Evolutionary conservation across 2,797 vertebrate species (phyloP), one percentile per base, ranked within the genome.

Genomic region (Pseudopleuronectes americanus): DNA sequence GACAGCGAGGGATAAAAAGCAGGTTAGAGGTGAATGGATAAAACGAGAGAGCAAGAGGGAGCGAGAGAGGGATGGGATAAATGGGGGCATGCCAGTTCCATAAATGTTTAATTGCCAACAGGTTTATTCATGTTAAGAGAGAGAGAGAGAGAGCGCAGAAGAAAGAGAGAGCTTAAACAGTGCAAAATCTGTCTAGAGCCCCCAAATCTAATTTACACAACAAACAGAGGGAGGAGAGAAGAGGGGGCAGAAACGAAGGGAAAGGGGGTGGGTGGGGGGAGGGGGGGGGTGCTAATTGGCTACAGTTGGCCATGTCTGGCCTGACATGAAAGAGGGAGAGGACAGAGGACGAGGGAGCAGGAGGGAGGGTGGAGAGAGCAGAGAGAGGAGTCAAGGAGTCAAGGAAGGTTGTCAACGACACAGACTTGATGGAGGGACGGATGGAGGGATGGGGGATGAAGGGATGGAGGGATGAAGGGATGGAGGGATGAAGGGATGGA

Each of bases 201-300:
- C 81, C 88, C 79, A 93, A 93, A 93, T 93, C 89, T 90, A 92
- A 94, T 95, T 94, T 94, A 93, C 91, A 93, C 92, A 93, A 92
- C 91, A 93, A 93, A 94, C 87, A 91, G 80, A 87, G 81, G 87
- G 85, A 84, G 85, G 82, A 87, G 89, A 86, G 79, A 85, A 84
- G 83, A 91, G 85, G 87, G 82, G 78, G 87, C 68, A 82, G 84
- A 84, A 86, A 87, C 3, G 65, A 71, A 84, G 17, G 17, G 19
- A 45, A 19, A 45, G 17, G 6, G 13, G 4, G 14, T 16, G 38
- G 38, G 28, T 31, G 87, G 78, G 64, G 67, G 71, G 77, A 52
- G 76, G 47, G 64, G 47, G 64, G 47, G 81, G 88, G 92, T 90
- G 89, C 86, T 94, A 93, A 92, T 91, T 92, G 90, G 89, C 92